Base-by-base conservation (phyloP, 2,888 invertebrate genomes). In the Dione vanillae region DNA sequence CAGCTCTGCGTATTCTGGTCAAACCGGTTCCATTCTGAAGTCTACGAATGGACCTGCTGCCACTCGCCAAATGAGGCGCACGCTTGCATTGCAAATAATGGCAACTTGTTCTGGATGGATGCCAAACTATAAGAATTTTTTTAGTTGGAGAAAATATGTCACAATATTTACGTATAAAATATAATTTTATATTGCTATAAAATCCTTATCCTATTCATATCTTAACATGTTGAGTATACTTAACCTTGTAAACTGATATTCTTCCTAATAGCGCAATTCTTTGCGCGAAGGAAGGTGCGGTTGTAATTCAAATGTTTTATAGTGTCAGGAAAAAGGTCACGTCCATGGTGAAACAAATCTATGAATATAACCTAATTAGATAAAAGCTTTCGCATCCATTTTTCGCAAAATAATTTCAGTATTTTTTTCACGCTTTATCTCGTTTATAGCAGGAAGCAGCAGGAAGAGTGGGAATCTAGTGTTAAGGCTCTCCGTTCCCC, bases 41-140 rank as follows among this genome's bases (percentile, higher is more conserved):
- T 82, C 87, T 85, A 85, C 85, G 85, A 89, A 86, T 89, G 91
- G 90, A 90, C 90, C 89, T 89, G 91, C 90, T 85, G 85, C 88
- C 85, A 83, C 84, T 85, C 84, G 87, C 90, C 87, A 90, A 91
- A 90, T 88, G 90, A 88, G 85, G 83, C 82, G 82, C 83, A 86
- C 85, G 88, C 86, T 85, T 86, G 87, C 83, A 84, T 85, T 82
- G 85, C 85, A 82, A 84, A 85, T 84, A 85, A 84, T 83, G 82
- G 80, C 82, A 81, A 79, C 79, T 80, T 75, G 76, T 77, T 75
- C 79, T 83, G 79, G 83, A 79, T 76, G 74, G 72, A 77, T 74
- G 79, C 82, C 80, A 83, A 77, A 73, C 72, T 71, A 76, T 71
- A 75, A 75, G 75, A 75, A 76, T 76, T 73, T 64, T 61, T 72